Evolutionary conservation across 2,888 invertebrate species (phyloP).

Genomic region (Phyllotreta striolata): DNA sequence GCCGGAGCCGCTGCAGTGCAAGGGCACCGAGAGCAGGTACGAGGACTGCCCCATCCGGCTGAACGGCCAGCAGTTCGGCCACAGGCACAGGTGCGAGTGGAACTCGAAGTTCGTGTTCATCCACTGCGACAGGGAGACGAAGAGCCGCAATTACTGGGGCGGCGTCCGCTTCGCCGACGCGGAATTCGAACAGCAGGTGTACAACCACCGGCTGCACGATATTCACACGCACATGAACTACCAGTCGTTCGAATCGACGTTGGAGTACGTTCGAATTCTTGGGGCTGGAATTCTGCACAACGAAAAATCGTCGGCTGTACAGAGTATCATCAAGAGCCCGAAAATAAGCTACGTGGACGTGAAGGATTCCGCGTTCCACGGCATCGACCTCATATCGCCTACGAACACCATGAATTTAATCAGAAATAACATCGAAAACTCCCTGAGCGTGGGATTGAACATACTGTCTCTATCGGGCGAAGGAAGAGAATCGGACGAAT

Average conservation of each 20-base stretch:
- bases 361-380: conserved; percentile 86
- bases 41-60: conserved; percentile 88
- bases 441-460: conserved; percentile 89
- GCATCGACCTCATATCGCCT: conserved; percentile 90
- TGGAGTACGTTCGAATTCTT: conserved; percentile 82
- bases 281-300: conserved; percentile 96
- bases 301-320: conserved; percentile 92
- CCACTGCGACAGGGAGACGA: conserved; percentile 80
- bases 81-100: conserved; percentile 87
- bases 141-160: conserved; percentile 84
- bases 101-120: conserved; percentile 92
- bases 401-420: conserved; percentile 80
- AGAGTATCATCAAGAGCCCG: conserved; percentile 89
- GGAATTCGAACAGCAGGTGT: conserved; percentile 87
- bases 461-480: conserved; percentile 92
- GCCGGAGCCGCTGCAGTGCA: conserved; percentile 91
- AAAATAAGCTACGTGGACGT: conserved; percentile 82
- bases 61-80: conserved; percentile 89
- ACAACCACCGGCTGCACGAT: conserved; percentile 83
- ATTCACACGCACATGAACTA: conserved; percentile 78
- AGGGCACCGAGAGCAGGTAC: conserved; percentile 76
- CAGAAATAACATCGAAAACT: conserved; percentile 77
- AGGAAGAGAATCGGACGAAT: conserved; percentile 84
- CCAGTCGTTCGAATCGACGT: conserved; percentile 75
- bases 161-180: conserved; percentile 92